Evolutionary conservation across 2,888 invertebrate genomes (phyloP), one percentile per base, ranked within the genome.

Genomic region (Reticulitermes lucifugus): DNA sequence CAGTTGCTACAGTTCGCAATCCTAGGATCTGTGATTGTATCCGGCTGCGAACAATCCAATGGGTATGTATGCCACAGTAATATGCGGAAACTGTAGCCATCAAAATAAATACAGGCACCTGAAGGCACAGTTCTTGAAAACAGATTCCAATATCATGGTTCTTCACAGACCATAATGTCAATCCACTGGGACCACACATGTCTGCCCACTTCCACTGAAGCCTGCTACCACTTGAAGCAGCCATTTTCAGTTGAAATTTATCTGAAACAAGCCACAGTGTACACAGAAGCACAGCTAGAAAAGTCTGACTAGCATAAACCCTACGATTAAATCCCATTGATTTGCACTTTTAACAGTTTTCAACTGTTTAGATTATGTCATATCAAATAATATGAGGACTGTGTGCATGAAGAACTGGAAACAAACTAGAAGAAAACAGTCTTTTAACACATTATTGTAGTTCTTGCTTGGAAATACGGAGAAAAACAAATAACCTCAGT

Each of bases 111-210:
- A 95, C 90, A 25, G 98, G 97, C 88, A 96, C 93, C 90, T 96
- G 94, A 60, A 98, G 92, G 89, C 94, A 95, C 83, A 97, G 91
- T 90, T 96, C 94, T 90, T 97, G 97, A 90, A 98, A 98, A 90
- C 98, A 98, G 85, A 95, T 92, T 85, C 96, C 95, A 88, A 98
- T 93, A 91, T 97, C 97, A 89, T 95, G 94, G 60, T 93, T 93
- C 25, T 92, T 91, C 18, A 93, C 92, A 89, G 95, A 93, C 93
- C 96, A 96, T 43, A 96, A 93, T 86, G 92, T 92, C 83, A 97
- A 91, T 51, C 95, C 95, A 46, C 93, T 93, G n/a, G 94, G 93
- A 83, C 96, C 95, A 90, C 97, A 97, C 89, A 96, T 93, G 12
- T 79, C 83, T 70, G 65, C 41, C 85, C 85, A 85, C 59, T 79